These are phyloP conservation scores for Choristoneura rosaceana DNA, from an alignment of 2,888 invertebrate genomes.

Conservation along the genomic window DNA sequence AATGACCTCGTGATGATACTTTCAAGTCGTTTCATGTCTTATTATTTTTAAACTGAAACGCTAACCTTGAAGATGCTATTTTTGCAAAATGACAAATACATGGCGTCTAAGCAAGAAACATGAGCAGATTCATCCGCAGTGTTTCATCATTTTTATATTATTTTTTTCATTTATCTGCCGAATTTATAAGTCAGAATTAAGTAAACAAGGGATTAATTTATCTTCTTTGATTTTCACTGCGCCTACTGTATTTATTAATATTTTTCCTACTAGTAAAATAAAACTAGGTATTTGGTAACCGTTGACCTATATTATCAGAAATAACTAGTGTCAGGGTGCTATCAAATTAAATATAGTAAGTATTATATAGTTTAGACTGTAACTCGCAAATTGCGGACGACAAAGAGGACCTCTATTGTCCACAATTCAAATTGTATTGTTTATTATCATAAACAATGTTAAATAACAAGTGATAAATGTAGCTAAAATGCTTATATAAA, in stretches of 20 bases:
- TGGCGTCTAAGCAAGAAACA: background rate
- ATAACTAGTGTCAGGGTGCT: too few relatives aligned
- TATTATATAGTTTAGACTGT: too few relatives aligned
- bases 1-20: constrained; percentile 4
- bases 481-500: background rate
- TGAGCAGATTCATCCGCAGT: background rate
- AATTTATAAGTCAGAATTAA: background rate
- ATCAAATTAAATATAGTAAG: too few relatives aligned
- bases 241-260: background rate
- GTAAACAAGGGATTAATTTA: background rate
- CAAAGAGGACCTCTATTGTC: too few relatives aligned
- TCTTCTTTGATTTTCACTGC: background rate
- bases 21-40: background rate
- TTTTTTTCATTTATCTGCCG: background rate
- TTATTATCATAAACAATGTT: background rate
- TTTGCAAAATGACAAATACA: constrained; percentile 2
- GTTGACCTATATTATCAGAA: too few relatives aligned
- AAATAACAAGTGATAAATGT: background rate
- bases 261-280: background rate
- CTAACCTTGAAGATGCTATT: constrained; percentile 5
- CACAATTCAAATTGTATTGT: too few relatives aligned
- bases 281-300: background rate
- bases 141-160: background rate
- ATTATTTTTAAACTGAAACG: background rate
- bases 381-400: too few relatives aligned